A percentile compares a stretch with the other conserved stretches of the same genome.
Evolutionary conservation across 2,888 invertebrate genomes (phyloP).

Genomic region (Cephonodes hylas): DNA sequence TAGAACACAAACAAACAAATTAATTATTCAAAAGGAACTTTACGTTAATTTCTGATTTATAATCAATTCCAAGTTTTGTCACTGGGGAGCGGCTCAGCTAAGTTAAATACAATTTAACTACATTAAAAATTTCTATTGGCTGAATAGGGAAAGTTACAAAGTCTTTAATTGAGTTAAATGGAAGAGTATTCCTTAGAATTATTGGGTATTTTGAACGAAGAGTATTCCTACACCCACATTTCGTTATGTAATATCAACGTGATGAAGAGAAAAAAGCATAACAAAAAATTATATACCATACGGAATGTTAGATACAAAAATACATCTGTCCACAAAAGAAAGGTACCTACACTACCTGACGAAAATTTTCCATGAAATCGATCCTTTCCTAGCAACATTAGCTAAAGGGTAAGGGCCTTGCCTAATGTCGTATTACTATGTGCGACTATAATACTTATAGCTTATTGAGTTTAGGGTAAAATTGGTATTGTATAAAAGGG

Average conservation of each 20-base stretch:
- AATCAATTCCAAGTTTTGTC: neutral
- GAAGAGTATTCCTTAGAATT: neutral
- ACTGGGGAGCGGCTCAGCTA: neutral
- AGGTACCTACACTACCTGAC: neutral
- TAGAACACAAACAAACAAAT: constrained; percentile 2
- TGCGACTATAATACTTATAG: neutral
- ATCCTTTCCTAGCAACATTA: neutral
- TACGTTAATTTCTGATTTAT: constrained; percentile 4
- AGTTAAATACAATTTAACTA: neutral
- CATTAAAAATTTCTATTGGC: neutral
- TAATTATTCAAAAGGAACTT: neutral
- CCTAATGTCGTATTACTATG: neutral
- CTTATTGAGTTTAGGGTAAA: neutral
- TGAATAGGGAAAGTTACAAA: neutral
- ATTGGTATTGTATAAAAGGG: neutral
- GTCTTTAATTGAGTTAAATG: constrained; percentile 1
- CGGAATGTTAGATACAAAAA: neutral
- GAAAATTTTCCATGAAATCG: neutral
- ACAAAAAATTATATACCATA: no score
- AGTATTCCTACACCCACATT: no score
- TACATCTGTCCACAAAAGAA: neutral
- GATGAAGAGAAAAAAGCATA: no score
- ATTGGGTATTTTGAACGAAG: neutral
- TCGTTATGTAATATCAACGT: no score
- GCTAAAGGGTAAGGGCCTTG: neutral